A percentile compares a stretch with the other conserved stretches of the same genome.
These are phyloP conservation scores for Tragelaphus buxtoni DNA, from an alignment of 2,113 vertebrate species.

Conservation along the genomic window DNA sequence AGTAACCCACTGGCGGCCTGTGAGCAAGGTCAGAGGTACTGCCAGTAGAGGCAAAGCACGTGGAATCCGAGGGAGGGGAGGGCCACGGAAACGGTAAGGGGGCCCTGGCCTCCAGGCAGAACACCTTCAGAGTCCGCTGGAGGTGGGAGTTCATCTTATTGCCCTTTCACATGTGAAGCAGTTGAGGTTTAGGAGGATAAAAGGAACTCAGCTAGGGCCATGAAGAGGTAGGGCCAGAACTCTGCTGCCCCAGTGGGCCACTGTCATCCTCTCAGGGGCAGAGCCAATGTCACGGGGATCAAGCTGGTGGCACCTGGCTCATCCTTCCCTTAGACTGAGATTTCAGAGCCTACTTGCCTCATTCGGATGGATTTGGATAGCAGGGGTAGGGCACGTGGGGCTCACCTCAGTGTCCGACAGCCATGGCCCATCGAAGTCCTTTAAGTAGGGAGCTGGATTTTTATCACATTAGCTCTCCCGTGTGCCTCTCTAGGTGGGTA, in stretches of 20 bases:
- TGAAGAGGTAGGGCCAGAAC: not conserved
- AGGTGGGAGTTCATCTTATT: not conserved
- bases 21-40: not conserved
- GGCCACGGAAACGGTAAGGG: not conserved
- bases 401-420: not conserved
- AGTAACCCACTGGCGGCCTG: not conserved
- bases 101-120: not conserved
- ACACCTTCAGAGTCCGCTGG: not conserved
- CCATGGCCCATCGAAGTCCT: not conserved
- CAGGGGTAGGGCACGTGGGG: accelerated
- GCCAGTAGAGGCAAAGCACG: not conserved
- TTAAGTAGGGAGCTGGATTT: not conserved
- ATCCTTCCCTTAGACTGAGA: not conserved
- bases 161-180: not conserved
- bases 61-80: too few relatives aligned
- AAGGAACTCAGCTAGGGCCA: not conserved
- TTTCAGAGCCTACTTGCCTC: not conserved
- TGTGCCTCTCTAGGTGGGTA: not conserved
- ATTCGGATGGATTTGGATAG: not conserved
- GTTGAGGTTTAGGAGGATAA: not conserved
- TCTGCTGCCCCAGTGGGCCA: not conserved
- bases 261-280: not conserved
- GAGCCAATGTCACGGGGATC: not conserved
- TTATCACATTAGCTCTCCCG: not conserved
- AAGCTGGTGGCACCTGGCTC: not conserved